Evolutionary conservation across 2,888 invertebrate genomes (phyloP).

Genomic region (Alsophila aescularia): DNA sequence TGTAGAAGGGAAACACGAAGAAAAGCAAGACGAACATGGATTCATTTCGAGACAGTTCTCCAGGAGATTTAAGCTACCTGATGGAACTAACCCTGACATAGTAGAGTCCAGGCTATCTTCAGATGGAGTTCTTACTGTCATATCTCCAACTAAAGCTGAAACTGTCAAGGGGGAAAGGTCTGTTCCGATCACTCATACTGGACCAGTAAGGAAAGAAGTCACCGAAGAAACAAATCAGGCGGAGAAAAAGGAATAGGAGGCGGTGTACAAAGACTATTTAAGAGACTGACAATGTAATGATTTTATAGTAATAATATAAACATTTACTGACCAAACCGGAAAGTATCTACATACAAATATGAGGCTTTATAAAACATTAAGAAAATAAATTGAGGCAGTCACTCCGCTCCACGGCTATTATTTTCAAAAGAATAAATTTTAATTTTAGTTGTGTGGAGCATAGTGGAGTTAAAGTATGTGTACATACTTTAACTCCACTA

Average conservation of each 20-base stretch:
- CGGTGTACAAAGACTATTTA: constrained; percentile 27
- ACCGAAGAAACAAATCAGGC: constrained; percentile 41
- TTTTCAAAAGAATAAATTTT: too few relatives aligned
- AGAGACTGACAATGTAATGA: constrained; percentile 17
- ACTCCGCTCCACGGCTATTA: too few relatives aligned
- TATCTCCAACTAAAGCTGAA: constrained; percentile 82
- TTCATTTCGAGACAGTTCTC: constrained; percentile 89
- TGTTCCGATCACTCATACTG: constrained; percentile 85
- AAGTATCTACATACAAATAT: too few relatives aligned
- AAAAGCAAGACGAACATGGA: constrained; percentile 90
- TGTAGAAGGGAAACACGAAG: constrained; percentile 91
- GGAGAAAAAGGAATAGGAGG: constrained; percentile 17
- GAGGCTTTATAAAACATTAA: too few relatives aligned
- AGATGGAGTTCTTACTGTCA: constrained; percentile 89
- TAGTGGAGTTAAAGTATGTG: too few relatives aligned
- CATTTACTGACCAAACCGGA: too few relatives aligned
- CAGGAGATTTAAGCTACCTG: constrained; percentile 87
- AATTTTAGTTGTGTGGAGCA: too few relatives aligned
- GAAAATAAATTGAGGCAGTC: too few relatives aligned
- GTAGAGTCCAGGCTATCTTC: constrained; percentile 90
- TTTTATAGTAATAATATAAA: background rate
- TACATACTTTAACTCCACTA: too few relatives aligned
- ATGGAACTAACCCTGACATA: constrained; percentile 87
- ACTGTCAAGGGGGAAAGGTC: constrained; percentile 71
- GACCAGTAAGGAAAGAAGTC: constrained; percentile 75